Evolutionary conservation across 1,140 invertebrate genomes (phyloP), one percentile per base, ranked within the genome.

Genomic region (Caerostris extrusa): DNA sequence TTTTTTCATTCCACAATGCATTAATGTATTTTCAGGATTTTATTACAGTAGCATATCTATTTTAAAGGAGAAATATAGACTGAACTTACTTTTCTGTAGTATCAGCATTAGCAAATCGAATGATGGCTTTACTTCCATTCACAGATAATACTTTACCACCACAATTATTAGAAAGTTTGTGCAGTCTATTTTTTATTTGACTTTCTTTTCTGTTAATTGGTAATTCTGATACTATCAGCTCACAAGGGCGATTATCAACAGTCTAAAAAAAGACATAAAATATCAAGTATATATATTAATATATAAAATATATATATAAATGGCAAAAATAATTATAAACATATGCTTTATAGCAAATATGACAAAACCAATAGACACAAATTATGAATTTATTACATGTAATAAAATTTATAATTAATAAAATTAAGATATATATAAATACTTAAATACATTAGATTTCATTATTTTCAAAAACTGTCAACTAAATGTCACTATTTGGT

Each of bases 161-260:
- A 95, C 97, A 98, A 96, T 98, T 98, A 95, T 97, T 97, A 3
- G 97, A 97, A 60, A 98, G 96, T 94, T 97, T 96, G 90, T 97
- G 97, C 19, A 98, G 96, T 50, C 97, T 96, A 93, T 96, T 96
- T 34, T 96, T 97, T 6, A 98, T 96, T 90, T 95, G 95, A 85
- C 95, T 95, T 93, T 96, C 95, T 94, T 96, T 96, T 91, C 96
- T 96, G 91, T 96, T 96, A 93, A 96, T 95, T 14, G 96, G 96
- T 95, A 97, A 96, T 94, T 97, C 97, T 94, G 95, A 96, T 77
- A 97, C 96, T 94, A 96, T 93, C 94, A 97, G 95, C 94, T 96
- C 96, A 95, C 95, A 95, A 17, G 95, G 91, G 82, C 95, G 95
- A 5, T 69, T 94, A 56, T 85, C 58, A 50, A 50, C 10, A 67